phyloP scores from a whole-genome alignment of 2,888 invertebrate species.

The Zelleria hepariella region DNA sequence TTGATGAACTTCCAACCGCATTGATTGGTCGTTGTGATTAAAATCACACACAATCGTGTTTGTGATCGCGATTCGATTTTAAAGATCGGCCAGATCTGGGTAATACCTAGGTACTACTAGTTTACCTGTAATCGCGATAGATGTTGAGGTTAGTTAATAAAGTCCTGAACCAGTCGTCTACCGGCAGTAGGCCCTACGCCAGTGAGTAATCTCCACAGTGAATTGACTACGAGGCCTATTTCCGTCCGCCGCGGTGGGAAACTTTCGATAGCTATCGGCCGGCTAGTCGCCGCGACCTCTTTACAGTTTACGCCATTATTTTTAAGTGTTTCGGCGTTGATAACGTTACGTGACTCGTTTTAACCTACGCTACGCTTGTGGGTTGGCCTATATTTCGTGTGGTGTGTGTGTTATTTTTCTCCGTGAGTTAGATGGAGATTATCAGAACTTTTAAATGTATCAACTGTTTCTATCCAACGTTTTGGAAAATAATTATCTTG shows the following conservation, averaged over 20 bases:
- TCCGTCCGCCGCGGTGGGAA: constrained; percentile 35
- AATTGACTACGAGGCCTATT: constrained; percentile 44
- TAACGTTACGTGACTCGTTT: constrained; percentile 3
- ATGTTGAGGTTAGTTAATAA: too few species aligned
- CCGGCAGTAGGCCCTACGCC: background rate
- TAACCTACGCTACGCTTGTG: constrained; percentile 8
- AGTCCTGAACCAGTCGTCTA: background rate
- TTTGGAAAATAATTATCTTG: too few species aligned
- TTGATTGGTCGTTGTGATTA: too few species aligned
- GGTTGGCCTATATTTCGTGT: background rate
- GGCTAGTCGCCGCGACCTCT: constrained; percentile 45
- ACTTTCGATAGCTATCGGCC: constrained; percentile 26
- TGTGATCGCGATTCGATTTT: too few species aligned
- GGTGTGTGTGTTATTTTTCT: background rate
- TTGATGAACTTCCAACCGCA: too few species aligned
- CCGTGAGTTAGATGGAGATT: too few species aligned
- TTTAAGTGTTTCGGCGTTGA: constrained; percentile 5
- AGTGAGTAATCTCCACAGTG: constrained; percentile 28
- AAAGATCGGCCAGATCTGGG: too few species aligned
- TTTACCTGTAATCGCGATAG: too few species aligned
- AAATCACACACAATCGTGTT: too few species aligned
- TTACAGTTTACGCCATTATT: constrained; percentile 15
- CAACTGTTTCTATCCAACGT: too few species aligned
- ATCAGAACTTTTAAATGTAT: too few species aligned
- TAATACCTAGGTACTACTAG: too few species aligned